Evolutionary conservation across 2,888 invertebrate genomes (phyloP).

Genomic region (Aethes cnicana): DNA sequence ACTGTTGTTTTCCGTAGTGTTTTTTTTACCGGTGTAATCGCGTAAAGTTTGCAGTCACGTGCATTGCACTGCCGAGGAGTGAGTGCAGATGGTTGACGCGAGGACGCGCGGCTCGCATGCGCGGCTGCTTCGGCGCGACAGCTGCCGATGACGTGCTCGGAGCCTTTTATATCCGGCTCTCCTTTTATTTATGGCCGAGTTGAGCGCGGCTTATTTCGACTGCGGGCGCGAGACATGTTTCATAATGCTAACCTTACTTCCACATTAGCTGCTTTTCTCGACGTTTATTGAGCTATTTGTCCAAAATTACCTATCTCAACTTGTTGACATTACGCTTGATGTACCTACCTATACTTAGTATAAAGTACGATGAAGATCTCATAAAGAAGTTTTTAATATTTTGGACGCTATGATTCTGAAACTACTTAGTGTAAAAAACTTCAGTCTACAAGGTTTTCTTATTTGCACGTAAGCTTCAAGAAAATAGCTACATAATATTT

Average conservation of each 20-base stretch:
- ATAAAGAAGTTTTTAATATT: no score
- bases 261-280: constrained; percentile 51
- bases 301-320: constrained; percentile 43
- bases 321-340: constrained; percentile 30
- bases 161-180: constrained; percentile 61
- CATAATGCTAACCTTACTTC: constrained; percentile 61
- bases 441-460: neutral
- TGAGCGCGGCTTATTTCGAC: constrained; percentile 73
- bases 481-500: neutral
- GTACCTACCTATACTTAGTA: no score
- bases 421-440: no score
- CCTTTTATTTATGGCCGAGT: constrained; percentile 76
- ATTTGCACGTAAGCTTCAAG: neutral
- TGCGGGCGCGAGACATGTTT: constrained; percentile 64
- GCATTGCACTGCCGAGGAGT: constrained; percentile 32
- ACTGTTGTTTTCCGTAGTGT: constrained; percentile 46
- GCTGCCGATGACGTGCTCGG: constrained; percentile 68
- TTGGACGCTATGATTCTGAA: no score
- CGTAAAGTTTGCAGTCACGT: constrained; percentile 31
- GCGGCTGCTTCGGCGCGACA: constrained; percentile 61
- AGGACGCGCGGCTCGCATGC: constrained; percentile 51
- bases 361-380: no score
- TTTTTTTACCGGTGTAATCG: neutral
- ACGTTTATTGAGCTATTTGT: constrained; percentile 64
- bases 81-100: constrained; percentile 41